Base-by-base conservation (phyloP, 2,113 vertebrate genomes). In the Drymodes brunneopygia region DNA sequence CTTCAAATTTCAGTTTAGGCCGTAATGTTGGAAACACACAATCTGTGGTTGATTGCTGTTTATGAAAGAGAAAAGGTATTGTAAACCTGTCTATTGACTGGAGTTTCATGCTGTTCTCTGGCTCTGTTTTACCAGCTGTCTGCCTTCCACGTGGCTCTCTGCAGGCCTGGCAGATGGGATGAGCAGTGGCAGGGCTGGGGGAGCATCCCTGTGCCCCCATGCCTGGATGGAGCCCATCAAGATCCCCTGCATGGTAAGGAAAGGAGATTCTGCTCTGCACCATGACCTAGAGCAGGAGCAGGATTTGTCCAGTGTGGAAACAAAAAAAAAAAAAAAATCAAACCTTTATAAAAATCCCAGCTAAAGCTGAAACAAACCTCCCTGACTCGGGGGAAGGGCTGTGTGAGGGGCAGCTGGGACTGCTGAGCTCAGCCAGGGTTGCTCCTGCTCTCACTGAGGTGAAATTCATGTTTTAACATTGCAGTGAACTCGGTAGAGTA, bases 341-440 rank as follows among this genome's bases (percentile, higher is more conserved):
- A 27, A 47, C 12, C 6, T 47, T 84, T 35, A 28, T 58, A 66
- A 33, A 70, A 75, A 73, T 27, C 51, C 22, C 33, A 75, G 44
- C 23, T 57, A 14, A 17, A 50, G 36, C 33, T 79, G 23, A 53
- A 77, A 3, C 15, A 25, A 36, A 60, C 8, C 16, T 79, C 44
- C 27, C 36, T 1, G 73, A 9, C 9, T 17, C 0, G 0, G 20
- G 51, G 35, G 45, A 28, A 31, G 67, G 44, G 35, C 47, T 38
- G 47, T 24, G 38, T 69, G 50, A 19, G 50, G 78, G 66, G 51
- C 10, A 50, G 51, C 10, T 1, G 5, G 61, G 44, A 40, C 15
- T 67, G 70, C 78, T 21, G 11, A 15, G 85, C 81, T 64, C 47
- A 15, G 79, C 58, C 71, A 19, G 33, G 0, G 0, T 13, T 67